Evolutionary conservation across 1,140 invertebrate species (phyloP), one percentile per base, ranked within the genome.

Genomic region (Saccostrea glomerata): DNA sequence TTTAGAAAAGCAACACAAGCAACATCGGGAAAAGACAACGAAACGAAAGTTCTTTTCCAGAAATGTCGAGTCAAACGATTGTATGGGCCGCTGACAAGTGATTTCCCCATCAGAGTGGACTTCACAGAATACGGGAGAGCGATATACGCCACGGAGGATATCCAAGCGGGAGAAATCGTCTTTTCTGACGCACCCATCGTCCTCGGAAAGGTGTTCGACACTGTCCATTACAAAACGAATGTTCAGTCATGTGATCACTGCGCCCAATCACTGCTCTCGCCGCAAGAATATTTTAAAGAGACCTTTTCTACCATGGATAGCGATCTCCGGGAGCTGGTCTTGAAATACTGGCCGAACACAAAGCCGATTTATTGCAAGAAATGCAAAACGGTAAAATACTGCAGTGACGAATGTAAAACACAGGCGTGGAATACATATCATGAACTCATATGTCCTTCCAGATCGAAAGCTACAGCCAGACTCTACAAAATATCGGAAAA

Each of bases 11-110:
- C 93, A 0, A 87, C 90, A 30, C 40, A 92, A 30, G 86, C 90
- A n/a, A 88, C 90, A 36, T 82, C 89, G 5, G 86, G 25, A 4
- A 90, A 90, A 23, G 92, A 92, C 40, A 73, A 91, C 23, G 93
- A 94, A 63, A 87, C 92, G 3, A 91, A 91, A 3, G 88, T 90
- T 13, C 70, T 92, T n/a, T 94, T 94, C 89, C 94, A 94, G 88
- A 91, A 94, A 84, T 90, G 93, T 15, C 89, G 94, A 60, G 92
- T 92, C 13, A 90, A 91, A 30, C 90, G 94, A n/a, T 87, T 94
- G 40, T 94, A 94, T 84, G 91, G 89, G 0, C 94, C 94, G 5
- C 85, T 94, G 55, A 93, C 93, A 3, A 83, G 88, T 17, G 92
- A 92, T n/a, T 92, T 88, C 83, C 92, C 92, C 0, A 90, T 94